Percentiles rank a stretch among this genome's conserved stretches.
phyloP scores from a whole-genome alignment of 2,113 vertebrate species.

The Microtus richardsoni region DNA sequence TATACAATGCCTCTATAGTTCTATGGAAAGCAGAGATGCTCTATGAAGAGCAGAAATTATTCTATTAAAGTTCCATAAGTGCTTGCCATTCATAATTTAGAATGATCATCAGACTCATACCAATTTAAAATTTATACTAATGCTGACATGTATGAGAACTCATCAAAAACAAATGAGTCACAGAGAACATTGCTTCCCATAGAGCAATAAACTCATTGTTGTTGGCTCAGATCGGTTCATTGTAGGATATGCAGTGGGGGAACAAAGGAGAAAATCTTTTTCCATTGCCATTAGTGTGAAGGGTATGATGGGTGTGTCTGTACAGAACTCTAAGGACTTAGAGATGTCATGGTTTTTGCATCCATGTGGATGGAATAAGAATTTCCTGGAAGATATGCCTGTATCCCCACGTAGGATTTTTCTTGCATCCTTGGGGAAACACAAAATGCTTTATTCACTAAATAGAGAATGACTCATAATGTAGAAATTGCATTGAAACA shows the following conservation, averaged over 20 bases:
- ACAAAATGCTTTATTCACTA: conserved; percentile 39
- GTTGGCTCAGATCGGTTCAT: conserved; percentile 66
- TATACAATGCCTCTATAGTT: not conserved
- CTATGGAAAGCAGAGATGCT: conserved; percentile 10
- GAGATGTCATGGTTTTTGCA: conserved; percentile 30
- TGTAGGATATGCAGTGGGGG: conserved; percentile 35
- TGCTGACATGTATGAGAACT: conserved; percentile 64
- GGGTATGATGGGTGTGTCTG: conserved; percentile 6
- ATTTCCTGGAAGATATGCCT: conserved; percentile 3
- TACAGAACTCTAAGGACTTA: not conserved
- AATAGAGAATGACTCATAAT: conserved; percentile 58
- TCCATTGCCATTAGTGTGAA: not conserved
- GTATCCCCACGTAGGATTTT: not conserved
- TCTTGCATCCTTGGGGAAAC: conserved; percentile 35
- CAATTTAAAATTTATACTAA: conserved; percentile 69
- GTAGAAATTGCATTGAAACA: not conserved
- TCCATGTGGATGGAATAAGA: not conserved
- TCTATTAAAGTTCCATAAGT: conserved; percentile 65
- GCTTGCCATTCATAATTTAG: conserved; percentile 63
- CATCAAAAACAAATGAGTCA: conserved; percentile 79
- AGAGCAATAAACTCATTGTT: conserved; percentile 80
- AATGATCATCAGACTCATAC: conserved; percentile 66
- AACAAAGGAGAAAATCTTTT: not conserved
- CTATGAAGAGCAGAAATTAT: conserved; percentile 48
- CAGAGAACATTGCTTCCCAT: conserved; percentile 68